Base-by-base conservation (phyloP, 2,797 vertebrate species). In the Phoeniculus purpureus region DNA sequence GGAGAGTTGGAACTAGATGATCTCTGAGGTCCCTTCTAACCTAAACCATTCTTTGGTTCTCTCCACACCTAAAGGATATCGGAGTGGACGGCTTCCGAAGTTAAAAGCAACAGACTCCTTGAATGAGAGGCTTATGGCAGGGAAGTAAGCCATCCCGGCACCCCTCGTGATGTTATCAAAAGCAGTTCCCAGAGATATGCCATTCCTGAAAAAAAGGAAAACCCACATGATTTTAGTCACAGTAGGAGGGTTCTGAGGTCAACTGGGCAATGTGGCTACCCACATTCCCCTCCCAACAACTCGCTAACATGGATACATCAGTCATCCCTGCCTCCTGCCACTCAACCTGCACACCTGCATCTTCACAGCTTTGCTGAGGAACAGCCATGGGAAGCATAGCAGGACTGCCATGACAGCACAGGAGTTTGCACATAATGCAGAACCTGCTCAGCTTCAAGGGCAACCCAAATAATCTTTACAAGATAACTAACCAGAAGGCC, bases 101-200 rank as follows among this genome's bases (percentile, higher is more conserved):
- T 99, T 99, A 96, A 99, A 99, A n/a, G 99, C 99, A 95, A 99
- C 99, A 0, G 99, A 99, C 95, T 99, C 99, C 95, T 99, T 99
- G 92, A 99, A 99, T 6, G 99, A 99, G 19, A 99, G 98, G 95
- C 99, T 99, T 97, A 99, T 99, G 87, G 99, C 99, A 8, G 99
- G 99, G 84, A 99, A 99, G 95, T 99, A 99, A 8, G 99, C 99
- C 51, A 99, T 97, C 5, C 99, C 99, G 2, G 98, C 97, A 18
- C 99, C 99, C 65, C 96, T 98, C 10, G 99, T 98, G 67, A 99
- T 98, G 97, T 98, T 98, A 96, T 98, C 98, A 93, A 99, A 99
- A 43, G 99, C 99, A 0, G 97, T 98, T 75, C 99, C 99, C 51
- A 99, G 97, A 56, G 98, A 99, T 89, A 99, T 98, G 6, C 99